These are phyloP conservation scores for Cololabis saira DNA, from an alignment of 2,113 vertebrate species.

Conservation along the genomic window DNA sequence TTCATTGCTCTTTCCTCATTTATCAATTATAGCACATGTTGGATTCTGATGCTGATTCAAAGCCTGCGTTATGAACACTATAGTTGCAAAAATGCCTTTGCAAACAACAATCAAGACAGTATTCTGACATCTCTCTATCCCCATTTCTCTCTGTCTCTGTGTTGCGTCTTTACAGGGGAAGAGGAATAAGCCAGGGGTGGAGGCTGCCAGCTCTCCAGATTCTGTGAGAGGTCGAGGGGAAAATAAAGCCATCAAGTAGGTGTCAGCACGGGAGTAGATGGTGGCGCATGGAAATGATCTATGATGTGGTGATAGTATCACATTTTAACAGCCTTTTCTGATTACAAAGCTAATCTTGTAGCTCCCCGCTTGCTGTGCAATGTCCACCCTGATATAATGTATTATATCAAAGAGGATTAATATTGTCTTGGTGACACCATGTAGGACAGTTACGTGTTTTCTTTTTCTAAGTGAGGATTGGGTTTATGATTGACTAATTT, in stretches of 20 bases:
- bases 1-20: constrained; percentile 44
- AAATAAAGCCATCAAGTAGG: constrained; percentile 99
- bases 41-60: constrained; percentile 50
- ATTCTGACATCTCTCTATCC: constrained; percentile 19
- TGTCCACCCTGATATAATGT: constrained; percentile 19
- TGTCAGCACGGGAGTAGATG: constrained; percentile 68
- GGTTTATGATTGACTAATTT: no score
- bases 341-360: constrained; percentile 41
- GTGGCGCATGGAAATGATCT: constrained; percentile 56
- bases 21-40: constrained; percentile 52
- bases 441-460: neutral
- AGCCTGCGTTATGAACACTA: constrained; percentile 56
- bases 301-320: constrained; percentile 44
- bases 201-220: constrained; percentile 93
- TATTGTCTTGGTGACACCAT: neutral
- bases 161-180: constrained; percentile 85
- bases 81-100: constrained; percentile 49
- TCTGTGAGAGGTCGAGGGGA: constrained; percentile 93
- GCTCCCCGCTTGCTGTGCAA: constrained; percentile 1
- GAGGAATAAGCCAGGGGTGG: constrained; percentile 95
- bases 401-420: constrained; percentile 16
- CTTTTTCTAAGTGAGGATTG: neutral
- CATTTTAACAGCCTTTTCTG: constrained; percentile 44
- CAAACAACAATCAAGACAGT: constrained; percentile 26
- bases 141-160: constrained; percentile 31